Evolutionary conservation across 1,140 invertebrate species (phyloP).

Genomic region (Galleria mellonella): DNA sequence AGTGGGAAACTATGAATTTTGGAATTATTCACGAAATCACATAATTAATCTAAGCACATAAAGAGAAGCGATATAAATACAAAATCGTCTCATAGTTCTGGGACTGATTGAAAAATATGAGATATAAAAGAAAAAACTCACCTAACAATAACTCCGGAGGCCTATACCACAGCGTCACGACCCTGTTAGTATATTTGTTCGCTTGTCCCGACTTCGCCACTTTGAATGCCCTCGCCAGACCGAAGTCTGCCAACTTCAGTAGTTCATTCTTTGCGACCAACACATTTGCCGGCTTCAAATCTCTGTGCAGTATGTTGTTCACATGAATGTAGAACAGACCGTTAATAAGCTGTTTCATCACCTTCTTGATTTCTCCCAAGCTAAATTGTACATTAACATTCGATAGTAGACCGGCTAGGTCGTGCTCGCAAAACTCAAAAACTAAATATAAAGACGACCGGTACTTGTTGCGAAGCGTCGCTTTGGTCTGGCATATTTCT

Average conservation of each 20-base stretch:
- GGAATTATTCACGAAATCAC: too few species aligned
- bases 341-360: conserved; percentile 97
- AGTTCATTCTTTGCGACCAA: conserved; percentile 97
- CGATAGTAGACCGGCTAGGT: conserved; percentile 96
- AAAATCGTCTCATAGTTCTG: too few species aligned
- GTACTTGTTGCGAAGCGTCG: conserved; percentile 89
- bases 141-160: conserved; percentile 82
- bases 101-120: too few species aligned
- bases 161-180: conserved; percentile 98
- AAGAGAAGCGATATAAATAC: too few species aligned
- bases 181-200: conserved; percentile 97
- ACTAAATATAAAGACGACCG: conserved; percentile 97
- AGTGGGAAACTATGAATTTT: too few species aligned
- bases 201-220: conserved; percentile 89
- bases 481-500: conserved; percentile 96
- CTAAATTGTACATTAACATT: conserved; percentile 98
- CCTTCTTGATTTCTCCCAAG: conserved; percentile 98
- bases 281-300: conserved; percentile 99
- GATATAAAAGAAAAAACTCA: too few species aligned
- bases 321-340: conserved; percentile 98
- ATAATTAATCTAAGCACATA: too few species aligned
- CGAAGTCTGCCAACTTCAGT: conserved; percentile 95
- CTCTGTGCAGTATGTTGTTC: conserved; percentile 95
- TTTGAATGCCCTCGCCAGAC: conserved; percentile 93
- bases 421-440: conserved; percentile 99